Evolutionary conservation across 2,113 vertebrate species (phyloP).

Genomic region (Mola mola): DNA sequence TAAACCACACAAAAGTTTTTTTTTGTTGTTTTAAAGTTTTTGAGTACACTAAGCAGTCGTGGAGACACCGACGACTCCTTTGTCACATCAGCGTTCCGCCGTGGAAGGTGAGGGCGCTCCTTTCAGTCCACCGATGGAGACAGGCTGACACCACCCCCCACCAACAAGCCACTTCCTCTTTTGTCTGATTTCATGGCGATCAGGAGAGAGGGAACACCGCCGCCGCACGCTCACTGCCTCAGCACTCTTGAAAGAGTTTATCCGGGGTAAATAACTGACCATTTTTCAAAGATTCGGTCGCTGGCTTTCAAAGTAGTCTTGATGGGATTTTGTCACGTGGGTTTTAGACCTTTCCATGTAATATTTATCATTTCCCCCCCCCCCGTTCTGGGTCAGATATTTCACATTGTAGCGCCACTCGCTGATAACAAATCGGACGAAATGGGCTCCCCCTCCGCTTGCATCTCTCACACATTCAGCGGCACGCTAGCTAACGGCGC

Average conservation of each 20-base stretch:
- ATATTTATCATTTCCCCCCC: slow-evolving; percentile 24
- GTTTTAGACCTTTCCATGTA: slow-evolving; percentile 19
- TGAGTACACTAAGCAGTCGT: background rate
- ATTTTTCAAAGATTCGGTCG: slow-evolving; percentile 30
- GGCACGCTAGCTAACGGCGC: slow-evolving; percentile 64
- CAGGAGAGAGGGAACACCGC: slow-evolving; percentile 78
- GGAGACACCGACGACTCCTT: background rate
- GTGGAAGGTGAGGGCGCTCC: slow-evolving; percentile 79
- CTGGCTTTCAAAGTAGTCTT: slow-evolving; percentile 9
- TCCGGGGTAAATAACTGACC: slow-evolving; percentile 72
- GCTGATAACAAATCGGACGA: slow-evolving; percentile 72
- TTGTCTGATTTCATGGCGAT: slow-evolving; percentile 83
- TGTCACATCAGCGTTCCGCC: slow-evolving; percentile 51
- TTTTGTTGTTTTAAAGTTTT: background rate
- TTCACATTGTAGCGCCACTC: slow-evolving; percentile 73
- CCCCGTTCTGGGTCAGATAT: slow-evolving; percentile 58
- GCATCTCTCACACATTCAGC: slow-evolving; percentile 50
- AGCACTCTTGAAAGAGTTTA: slow-evolving; percentile 73
- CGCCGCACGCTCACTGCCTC: slow-evolving; percentile 77
- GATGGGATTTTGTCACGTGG: slow-evolving; percentile 1
- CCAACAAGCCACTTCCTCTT: slow-evolving; percentile 80
- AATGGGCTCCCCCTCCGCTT: slow-evolving; percentile 68
- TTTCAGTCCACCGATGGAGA: slow-evolving; percentile 59
- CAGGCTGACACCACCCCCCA: slow-evolving; percentile 63
- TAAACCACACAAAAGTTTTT: too few species aligned